These are phyloP conservation scores for Pseudachorutes palmiensis DNA, from an alignment of 1,140 invertebrate genomes.

Conservation along the genomic window DNA sequence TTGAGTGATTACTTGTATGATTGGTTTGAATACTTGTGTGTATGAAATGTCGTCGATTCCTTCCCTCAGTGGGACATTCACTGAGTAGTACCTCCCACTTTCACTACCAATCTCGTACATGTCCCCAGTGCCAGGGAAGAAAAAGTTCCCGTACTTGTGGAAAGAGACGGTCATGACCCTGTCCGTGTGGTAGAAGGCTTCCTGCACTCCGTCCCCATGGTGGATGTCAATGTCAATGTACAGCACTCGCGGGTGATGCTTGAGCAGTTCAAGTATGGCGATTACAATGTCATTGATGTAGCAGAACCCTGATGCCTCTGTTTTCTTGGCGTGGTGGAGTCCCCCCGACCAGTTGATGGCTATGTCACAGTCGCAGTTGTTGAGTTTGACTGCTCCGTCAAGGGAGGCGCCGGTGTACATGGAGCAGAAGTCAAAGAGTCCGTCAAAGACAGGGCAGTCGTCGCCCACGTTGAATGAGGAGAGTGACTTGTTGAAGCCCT, in stretches of 20 bases:
- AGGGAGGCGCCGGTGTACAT: conserved; percentile 94
- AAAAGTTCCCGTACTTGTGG: conserved; percentile 97
- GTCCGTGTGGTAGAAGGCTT: conserved; percentile 97
- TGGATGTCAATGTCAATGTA: conserved; percentile 67
- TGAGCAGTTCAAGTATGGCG: conserved; percentile 88
- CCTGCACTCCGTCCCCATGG: conserved; percentile 98
- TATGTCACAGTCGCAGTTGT: conserved; percentile 90
- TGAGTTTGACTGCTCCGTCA: conserved; percentile 88
- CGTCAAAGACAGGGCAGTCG: conserved; percentile 57
- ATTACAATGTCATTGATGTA: conserved; percentile 99
- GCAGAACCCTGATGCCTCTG: conserved; percentile 95
- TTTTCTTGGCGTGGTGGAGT: conserved; percentile 98
- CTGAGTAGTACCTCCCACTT: conserved; percentile 86
- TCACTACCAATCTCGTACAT: conserved; percentile 96
- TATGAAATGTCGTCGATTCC: conserved; percentile 94
- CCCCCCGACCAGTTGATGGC: conserved; percentile 99
- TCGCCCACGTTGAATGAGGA: conserved; percentile 95
- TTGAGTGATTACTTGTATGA: conserved; percentile 54
- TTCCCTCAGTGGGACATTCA: conserved; percentile 94
- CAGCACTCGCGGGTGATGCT: conserved; percentile 43
- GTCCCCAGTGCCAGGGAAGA: conserved; percentile 94
- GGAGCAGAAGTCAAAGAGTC: conserved; percentile 96
- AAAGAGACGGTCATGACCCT: conserved; percentile 99
- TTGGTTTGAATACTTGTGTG: conserved; percentile 85
- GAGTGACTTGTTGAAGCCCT: conserved; percentile 85